These are phyloP conservation scores for Bellardia pandia DNA, from an alignment of 2,888 invertebrate species.

Conservation along the genomic window DNA sequence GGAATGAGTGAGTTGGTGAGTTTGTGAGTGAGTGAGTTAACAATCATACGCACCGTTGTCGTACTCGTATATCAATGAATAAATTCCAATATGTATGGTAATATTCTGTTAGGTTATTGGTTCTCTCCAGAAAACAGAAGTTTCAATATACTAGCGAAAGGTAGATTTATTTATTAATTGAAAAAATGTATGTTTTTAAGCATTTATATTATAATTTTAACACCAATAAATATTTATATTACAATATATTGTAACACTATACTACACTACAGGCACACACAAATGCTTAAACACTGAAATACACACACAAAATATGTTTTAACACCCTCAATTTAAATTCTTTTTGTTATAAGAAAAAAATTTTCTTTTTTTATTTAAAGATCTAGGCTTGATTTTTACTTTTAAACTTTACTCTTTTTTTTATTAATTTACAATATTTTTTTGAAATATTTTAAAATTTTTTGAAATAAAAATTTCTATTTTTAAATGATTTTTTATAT, in stretches of 20 bases:
- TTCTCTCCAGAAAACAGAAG: background rate
- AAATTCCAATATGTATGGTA: slow-evolving; percentile 29
- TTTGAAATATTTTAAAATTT: background rate
- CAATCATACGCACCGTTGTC: slow-evolving; percentile 60
- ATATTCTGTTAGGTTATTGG: background rate
- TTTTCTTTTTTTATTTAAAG: background rate
- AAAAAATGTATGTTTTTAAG: slow-evolving; percentile 19
- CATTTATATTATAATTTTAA: slow-evolving; percentile 29
- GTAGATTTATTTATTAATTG: background rate
- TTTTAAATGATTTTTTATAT: background rate
- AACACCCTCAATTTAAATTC: slow-evolving; percentile 47
- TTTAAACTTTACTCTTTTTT: background rate
- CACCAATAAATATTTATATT: background rate
- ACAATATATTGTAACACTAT: background rate
- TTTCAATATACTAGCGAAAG: slow-evolving; percentile 1
- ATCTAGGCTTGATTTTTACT: background rate
- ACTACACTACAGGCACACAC: background rate
- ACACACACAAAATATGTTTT: background rate
- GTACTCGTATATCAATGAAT: slow-evolving; percentile 23
- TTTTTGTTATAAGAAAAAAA: slow-evolving; percentile 4
- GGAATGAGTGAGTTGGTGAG: background rate
- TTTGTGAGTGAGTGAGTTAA: background rate
- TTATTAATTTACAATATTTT: background rate
- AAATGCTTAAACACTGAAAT: background rate
- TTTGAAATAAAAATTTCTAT: background rate